Conservation (phyloP, 1,140 invertebrate genomes). For the Spodoptera frugiperda region DNA sequence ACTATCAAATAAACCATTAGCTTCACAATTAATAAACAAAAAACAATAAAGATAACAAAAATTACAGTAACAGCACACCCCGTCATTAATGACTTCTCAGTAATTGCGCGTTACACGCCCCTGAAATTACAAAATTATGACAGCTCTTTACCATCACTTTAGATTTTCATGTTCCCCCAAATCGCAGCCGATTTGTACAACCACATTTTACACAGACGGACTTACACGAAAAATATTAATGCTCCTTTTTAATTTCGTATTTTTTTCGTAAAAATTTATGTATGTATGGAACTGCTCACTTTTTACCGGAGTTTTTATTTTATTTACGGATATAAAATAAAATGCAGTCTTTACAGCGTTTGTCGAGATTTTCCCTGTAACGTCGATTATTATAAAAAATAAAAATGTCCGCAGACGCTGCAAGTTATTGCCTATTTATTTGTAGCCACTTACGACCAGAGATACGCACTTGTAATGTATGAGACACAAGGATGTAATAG, state of each 20-base stretch:
- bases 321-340: too few species aligned
- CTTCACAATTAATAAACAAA: not conserved
- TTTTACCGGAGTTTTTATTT: too few species aligned
- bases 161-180: not conserved
- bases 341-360: too few species aligned
- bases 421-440: not conserved
- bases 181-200: not conserved
- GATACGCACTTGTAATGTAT: not conserved
- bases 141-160: slow-evolving; percentile 16
- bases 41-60: slow-evolving; percentile 5
- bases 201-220: too few species aligned
- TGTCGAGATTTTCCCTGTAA: too few species aligned
- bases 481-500: slow-evolving; percentile 17
- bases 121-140: not conserved
- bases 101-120: not conserved
- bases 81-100: slow-evolving; percentile 21
- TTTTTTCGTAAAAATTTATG: not conserved
- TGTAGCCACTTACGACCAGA: slow-evolving; percentile 1
- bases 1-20: not conserved
- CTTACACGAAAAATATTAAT: too few species aligned
- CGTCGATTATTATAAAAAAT: too few species aligned
- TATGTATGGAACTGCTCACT: not conserved
- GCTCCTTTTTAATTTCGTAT: too few species aligned
- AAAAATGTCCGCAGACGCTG: too few species aligned
- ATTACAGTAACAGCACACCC: not conserved